phyloP scores from a whole-genome alignment of 2,113 vertebrate species.

The Hiodon alosoides region DNA sequence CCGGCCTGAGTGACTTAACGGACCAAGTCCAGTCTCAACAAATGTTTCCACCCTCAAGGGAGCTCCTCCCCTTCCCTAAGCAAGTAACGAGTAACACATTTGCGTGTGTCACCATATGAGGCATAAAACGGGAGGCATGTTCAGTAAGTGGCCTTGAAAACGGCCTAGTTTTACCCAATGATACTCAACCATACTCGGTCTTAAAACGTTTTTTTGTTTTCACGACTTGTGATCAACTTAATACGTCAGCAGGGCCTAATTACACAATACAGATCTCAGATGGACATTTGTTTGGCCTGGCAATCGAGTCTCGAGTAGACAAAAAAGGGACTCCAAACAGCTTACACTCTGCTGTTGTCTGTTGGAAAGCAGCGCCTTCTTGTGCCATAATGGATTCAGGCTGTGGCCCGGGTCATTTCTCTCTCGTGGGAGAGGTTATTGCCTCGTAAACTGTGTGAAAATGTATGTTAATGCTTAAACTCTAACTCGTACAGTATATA shows the following conservation, averaged over 20 bases:
- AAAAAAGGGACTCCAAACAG: neutral
- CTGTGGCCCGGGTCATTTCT: conserved; percentile 35
- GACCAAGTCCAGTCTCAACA: too few relatives aligned
- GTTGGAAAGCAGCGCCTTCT: conserved; percentile 23
- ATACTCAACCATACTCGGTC: too few relatives aligned
- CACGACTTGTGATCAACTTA: neutral
- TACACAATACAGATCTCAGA: neutral
- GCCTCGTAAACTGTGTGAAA: conserved; percentile 44
- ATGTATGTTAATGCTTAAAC: conserved; percentile 38
- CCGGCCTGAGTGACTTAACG: too few relatives aligned
- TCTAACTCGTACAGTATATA: conserved; percentile 27
- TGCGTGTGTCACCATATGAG: too few relatives aligned
- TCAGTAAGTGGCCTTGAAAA: too few relatives aligned
- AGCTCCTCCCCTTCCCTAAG: too few relatives aligned
- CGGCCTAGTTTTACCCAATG: too few relatives aligned
- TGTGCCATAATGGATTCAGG: conserved; percentile 37
- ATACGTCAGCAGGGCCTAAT: too few relatives aligned
- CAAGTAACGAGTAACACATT: too few relatives aligned
- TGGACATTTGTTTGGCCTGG: neutral
- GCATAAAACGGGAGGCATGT: too few relatives aligned
- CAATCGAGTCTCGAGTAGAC: neutral
- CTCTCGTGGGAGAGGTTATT: conserved; percentile 40
- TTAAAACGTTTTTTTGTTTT: neutral
- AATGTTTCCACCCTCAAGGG: too few relatives aligned
- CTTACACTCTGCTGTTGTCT: conserved; percentile 6